Conservation (phyloP, 2,888 invertebrate genomes). For the Dicranocentrus wangi region DNA sequence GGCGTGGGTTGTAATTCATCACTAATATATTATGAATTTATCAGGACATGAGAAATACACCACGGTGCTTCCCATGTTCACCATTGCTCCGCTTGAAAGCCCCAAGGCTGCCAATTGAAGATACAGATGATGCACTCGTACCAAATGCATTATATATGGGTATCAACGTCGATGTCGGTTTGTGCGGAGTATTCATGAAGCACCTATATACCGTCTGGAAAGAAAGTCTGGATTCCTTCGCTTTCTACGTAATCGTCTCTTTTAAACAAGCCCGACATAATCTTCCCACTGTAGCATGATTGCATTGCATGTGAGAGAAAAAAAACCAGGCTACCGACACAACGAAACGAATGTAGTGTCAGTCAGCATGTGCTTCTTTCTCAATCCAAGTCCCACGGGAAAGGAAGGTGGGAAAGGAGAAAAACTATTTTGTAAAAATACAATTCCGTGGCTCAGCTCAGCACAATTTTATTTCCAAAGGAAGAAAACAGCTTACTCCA, state of each 20-base stretch:
- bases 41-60: too few relatives aligned
- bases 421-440: neutral
- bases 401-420: constrained; percentile 8
- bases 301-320: neutral
- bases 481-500: neutral
- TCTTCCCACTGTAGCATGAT: constrained; percentile 9
- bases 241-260: constrained; percentile 28
- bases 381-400: constrained; percentile 44
- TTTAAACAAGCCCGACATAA: constrained; percentile 36
- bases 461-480: neutral
- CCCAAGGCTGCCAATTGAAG: too few relatives aligned
- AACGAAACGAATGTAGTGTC: constrained; percentile 29
- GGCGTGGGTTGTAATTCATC: too few relatives aligned
- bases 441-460: neutral
- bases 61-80: neutral
- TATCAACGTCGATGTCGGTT: neutral
- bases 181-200: neutral
- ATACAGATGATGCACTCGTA: too few relatives aligned
- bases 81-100: too few relatives aligned
- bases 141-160: too few relatives aligned
- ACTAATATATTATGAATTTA: too few relatives aligned
- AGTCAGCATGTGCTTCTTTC: constrained; percentile 59
- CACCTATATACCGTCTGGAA: constrained; percentile 13
- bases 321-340: neutral
- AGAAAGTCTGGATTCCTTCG: constrained; percentile 31